Evolutionary conservation across 1,140 invertebrate species (phyloP), one percentile per base, ranked within the genome.

Genomic region (Acromyrmex heyeri): DNA sequence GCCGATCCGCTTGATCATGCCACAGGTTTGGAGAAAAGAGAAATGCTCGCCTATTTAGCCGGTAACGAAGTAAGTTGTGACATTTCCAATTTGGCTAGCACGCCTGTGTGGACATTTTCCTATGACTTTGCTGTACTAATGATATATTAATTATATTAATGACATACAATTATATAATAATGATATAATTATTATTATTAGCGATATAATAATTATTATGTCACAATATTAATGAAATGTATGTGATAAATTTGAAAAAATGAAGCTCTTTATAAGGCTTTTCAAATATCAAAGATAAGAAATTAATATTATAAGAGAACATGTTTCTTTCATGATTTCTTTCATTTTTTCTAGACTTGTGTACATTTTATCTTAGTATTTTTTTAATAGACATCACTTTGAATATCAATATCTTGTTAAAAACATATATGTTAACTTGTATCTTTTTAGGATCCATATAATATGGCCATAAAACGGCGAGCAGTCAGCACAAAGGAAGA

Each of bases 1-100:
- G 95, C 98, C 50, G 98, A 99, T 94, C 97, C 98, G 16, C 88
- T 99, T 90, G 99, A 99, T 91, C 98, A 99, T 94, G 98, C 99
- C 2, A 99, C 98, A 83, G 99, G 99, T 91, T 92, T 98, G 50
- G 99, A 99, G 94, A 98, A 98, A 94, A 97, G 97, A 91, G 98
- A 99, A 95, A 94, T 99, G 87, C 94, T 99, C 82, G 98, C 98
- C 12, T 96, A 97, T 92, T 95, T 97, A 86, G 97, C 97, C 91
- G 99, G 99, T 89, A 98, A 99, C 94, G 97, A 98, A 90, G 97
- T 97, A 94, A 96, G 96, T 95, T 65, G 12, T 53, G 75, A 50
- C 8, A 3, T 85, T 64, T 83, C 30, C 18, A 48, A 0, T 14
- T 61, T 0, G 14, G 1, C 10, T 30, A 16, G n/a, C 18, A 57